Percentiles rank a stretch among this genome's conserved stretches.
These are phyloP conservation scores for Meloe dianella DNA, from an alignment of 2,888 invertebrate genomes.

Conservation along the genomic window DNA sequence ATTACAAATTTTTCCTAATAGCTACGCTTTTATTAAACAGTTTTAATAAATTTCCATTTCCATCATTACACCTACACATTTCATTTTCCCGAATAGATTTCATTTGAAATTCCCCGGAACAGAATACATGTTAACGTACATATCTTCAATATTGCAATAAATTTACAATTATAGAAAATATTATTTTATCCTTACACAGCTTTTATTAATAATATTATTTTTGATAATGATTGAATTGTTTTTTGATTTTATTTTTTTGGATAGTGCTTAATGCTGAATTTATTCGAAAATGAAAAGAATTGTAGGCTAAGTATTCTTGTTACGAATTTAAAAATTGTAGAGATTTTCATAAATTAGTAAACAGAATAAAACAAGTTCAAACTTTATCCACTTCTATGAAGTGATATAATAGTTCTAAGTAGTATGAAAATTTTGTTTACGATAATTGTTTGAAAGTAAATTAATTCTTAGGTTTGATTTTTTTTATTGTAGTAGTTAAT, in stretches of 20 bases:
- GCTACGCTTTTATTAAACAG: slow-evolving; percentile 41
- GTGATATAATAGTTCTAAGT: slow-evolving; percentile 41
- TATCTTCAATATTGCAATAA: slow-evolving; percentile 53
- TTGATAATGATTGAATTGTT: slow-evolving; percentile 19
- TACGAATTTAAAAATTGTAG: slow-evolving; percentile 54
- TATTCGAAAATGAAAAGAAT: slow-evolving; percentile 32
- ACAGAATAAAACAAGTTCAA: slow-evolving; percentile 15
- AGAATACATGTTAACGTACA: slow-evolving; percentile 43
- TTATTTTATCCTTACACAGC: slow-evolving; percentile 21
- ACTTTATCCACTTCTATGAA: slow-evolving; percentile 50
- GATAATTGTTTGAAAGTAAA: slow-evolving; percentile 7
- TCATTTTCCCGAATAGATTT: not conserved
- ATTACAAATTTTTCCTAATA: slow-evolving; percentile 38
- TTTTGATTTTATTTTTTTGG: slow-evolving; percentile 28
- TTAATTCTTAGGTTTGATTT: not conserved
- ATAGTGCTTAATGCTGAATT: slow-evolving; percentile 35
- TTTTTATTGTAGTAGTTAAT: not conserved
- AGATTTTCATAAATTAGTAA: slow-evolving; percentile 38
- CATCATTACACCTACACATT: not conserved
- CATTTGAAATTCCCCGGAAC: not conserved
- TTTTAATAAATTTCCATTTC: slow-evolving; percentile 14
- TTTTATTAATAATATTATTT: slow-evolving; percentile 30
- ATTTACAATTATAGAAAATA: slow-evolving; percentile 24
- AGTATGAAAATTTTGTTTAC: slow-evolving; percentile 30
- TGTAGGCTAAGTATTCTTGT: slow-evolving; percentile 55